Conservation (phyloP, 2,113 vertebrate species). For the Pluvialis apricaria region DNA sequence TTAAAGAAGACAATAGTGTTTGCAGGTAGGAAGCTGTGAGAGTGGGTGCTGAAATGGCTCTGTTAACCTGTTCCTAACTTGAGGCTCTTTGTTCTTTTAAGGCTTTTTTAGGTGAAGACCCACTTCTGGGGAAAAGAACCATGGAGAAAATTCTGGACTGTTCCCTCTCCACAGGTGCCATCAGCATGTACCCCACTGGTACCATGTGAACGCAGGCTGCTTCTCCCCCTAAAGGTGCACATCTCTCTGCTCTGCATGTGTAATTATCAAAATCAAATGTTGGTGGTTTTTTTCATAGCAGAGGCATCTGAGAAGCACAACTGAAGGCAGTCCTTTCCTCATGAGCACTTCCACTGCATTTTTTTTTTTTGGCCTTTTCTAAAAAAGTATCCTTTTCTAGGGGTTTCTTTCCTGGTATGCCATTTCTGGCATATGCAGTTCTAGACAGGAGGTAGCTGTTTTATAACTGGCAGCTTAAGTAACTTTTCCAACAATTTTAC, state of each 20-base stretch:
- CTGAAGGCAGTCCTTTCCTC: not conserved
- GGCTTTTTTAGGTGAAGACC: not conserved
- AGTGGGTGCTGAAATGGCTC: not conserved
- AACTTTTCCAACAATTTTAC: not conserved
- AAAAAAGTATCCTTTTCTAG: not conserved
- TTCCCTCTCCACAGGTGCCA: not conserved
- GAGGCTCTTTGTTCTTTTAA: not conserved
- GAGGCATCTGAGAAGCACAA: not conserved
- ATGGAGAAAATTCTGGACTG: not conserved
- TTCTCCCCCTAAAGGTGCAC: not conserved
- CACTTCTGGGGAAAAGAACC: not conserved
- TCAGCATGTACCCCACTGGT: not conserved
- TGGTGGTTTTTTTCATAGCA: not conserved
- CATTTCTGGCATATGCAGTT: not conserved
- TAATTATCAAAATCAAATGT: not conserved
- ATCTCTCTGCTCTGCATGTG: not conserved
- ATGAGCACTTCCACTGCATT: not conserved
- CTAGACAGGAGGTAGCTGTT: not conserved
- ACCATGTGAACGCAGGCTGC: not conserved
- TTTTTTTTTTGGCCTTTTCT: not conserved
- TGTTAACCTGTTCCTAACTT: not conserved
- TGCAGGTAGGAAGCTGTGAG: not conserved
- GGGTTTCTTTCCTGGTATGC: not conserved
- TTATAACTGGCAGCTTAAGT: not conserved
- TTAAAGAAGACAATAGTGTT: not conserved